phyloP scores from a whole-genome alignment of 2,113 vertebrate genomes.

The Pipra filicauda region DNA sequence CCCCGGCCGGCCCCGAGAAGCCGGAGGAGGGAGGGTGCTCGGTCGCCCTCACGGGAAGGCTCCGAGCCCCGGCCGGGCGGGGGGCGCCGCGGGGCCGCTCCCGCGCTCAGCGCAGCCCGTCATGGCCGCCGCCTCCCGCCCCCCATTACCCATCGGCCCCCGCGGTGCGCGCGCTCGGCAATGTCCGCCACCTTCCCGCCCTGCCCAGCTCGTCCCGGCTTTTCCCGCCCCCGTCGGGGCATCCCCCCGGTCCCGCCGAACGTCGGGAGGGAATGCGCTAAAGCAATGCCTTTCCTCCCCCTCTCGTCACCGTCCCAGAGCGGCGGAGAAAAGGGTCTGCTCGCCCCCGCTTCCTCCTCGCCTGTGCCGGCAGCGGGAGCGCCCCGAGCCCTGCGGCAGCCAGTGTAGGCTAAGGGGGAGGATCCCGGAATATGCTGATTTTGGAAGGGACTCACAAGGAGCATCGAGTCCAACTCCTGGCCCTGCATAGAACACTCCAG shows the following conservation, averaged over 20 bases:
- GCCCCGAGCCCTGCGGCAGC: neutral
- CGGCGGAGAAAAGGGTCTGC: neutral
- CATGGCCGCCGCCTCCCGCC: neutral
- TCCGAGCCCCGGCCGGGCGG: neutral
- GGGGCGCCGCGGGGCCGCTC: neutral
- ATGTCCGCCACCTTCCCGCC: neutral
- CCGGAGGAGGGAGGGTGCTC: neutral
- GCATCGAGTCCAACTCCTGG: too few species aligned
- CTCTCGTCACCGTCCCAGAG: neutral
- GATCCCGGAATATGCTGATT: neutral
- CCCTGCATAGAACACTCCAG: too few species aligned
- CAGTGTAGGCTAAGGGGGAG: neutral
- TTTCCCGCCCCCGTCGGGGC: too few species aligned
- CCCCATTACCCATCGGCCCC: neutral
- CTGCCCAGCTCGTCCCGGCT: neutral
- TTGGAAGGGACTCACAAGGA: neutral
- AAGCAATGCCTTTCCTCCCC: rapidly evolving
- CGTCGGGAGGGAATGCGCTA: rapidly evolving
- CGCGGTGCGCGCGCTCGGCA: neutral
- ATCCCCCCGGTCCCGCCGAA: too few species aligned
- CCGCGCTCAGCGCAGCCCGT: neutral
- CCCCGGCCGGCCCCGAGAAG: neutral
- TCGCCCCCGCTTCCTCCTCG: neutral
- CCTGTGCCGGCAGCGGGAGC: neutral
- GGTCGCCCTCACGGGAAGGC: neutral